phyloP scores from a whole-genome alignment of 1,140 invertebrate genomes.

The Vanessa tameamea region DNA sequence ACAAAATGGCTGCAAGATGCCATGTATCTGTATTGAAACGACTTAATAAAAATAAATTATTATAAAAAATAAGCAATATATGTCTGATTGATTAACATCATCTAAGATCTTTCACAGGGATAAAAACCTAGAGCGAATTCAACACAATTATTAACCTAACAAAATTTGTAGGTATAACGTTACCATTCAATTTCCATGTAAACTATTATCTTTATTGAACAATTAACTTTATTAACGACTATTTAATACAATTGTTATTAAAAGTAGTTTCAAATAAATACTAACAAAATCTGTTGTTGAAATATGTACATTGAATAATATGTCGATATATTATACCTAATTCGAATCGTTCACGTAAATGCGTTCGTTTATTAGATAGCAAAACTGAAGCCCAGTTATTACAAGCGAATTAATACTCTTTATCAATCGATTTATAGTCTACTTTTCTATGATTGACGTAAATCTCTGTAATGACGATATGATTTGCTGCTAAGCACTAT shows the following conservation, averaged over 20 bases:
- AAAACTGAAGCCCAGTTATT: background rate
- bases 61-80: no score
- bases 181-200: no score
- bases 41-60: no score
- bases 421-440: background rate
- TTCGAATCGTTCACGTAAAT: conserved; percentile 4
- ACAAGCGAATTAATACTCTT: background rate
- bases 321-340: background rate
- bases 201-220: no score
- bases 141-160: no score
- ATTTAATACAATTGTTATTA: background rate
- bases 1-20: no score
- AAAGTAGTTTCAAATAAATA: background rate
- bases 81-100: no score
- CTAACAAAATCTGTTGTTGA: background rate
- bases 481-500: background rate
- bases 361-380: conserved; percentile 20
- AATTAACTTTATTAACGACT: no score
- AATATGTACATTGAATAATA: conserved; percentile 2
- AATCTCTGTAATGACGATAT: background rate
- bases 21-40: no score
- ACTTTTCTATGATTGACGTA: background rate
- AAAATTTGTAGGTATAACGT: no score
- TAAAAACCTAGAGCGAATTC: no score
- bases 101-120: no score